Base-by-base conservation (phyloP, 2,888 invertebrate species). In the Xestia xanthographa region DNA sequence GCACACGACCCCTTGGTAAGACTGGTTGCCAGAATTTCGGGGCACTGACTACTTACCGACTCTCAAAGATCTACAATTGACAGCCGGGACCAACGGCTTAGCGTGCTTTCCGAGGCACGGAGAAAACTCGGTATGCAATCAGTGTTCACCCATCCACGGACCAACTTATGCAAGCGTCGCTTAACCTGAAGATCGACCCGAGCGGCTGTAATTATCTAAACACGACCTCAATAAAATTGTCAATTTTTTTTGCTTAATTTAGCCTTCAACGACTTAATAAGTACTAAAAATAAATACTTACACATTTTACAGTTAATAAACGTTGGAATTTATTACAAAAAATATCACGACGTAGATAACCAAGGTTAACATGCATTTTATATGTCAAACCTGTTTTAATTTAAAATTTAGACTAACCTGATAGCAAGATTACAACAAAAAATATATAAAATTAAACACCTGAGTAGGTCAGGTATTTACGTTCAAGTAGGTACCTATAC, bases 281-380 rank as follows among this genome's bases (percentile, higher is more conserved):
- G 22, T 6, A 78, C 14, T 60, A 11, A n/a, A n/a, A 62, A 70
- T 53, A 79, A 34, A 66, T 50, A 34, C 34, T 4, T 34, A 77
- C 72, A 58, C 56, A 80, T 34, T 50, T 11, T 43, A 76, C 77
- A 81, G 82, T 82, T 76, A 76, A 48, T 41, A 50, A 45, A 76
- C 20, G 6, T 3, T 41, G 41, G 58, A 50, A 71, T 67, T 58
- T 65, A 14, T 66, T n/a, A 12, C 41, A 75, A 66, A 82, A 66
- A 79, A 70, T 73, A 67, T 60, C 9, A 63, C 20, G 73, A 62
- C 26, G 6, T 72, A 43, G 50, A 58, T 2, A 3, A 63, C 41
- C 85, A 85, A 85, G 85, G 83, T 43, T 43, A 66, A 71, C 70
- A 43, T 70, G 85, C 63, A 75, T 48, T 77, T 75, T 66, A 66